Base-by-base conservation (phyloP, 2,797 vertebrate species). In the Bucorvus abyssinicus region DNA sequence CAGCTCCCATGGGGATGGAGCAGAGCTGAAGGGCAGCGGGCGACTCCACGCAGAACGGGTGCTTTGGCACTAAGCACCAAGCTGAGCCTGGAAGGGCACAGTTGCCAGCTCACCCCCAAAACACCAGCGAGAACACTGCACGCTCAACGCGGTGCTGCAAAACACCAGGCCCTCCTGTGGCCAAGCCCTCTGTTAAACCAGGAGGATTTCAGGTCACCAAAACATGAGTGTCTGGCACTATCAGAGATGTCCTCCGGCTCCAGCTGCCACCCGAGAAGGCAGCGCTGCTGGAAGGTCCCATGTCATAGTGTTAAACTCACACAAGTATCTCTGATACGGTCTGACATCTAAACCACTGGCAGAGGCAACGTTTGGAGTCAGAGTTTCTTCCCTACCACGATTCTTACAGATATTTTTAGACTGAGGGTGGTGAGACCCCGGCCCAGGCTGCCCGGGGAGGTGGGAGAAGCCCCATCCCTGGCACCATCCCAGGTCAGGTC, bases 1-100 rank as follows among this genome's bases (percentile, higher is more conserved):
- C 38, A 45, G 49, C 29, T 38, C 44, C 63, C 40, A 6, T 0
- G 3, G 15, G 69, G 26, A 71, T 0, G 1, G 49, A 57, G 5
- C 23, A 42, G 49, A 34, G 36, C 53, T 17, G 19, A 38, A 61
- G 74, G 21, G n/a, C 5, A 34, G 22, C 5, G 49, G 59, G 34
- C 44, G 30, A 59, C 32, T 38, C 23, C 60, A 19, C 44, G n/a
- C 34, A 12, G 44, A 49, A 29, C 0, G 18, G 45, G 38, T 12
- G 40, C 47, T 32, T 27, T 42, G 50, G 49, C 38, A 34, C 34
- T 50, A 4, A 77, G 7, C 40, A 11, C n/a, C 47, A 26, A 78
- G 30, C n/a, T 32, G 53, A 60, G 55, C 8, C 55, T 27, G 10
- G 44, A 57, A 49, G 22, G 60, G 44, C 57, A 53, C 12, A 47